Evolutionary conservation across 2,113 vertebrate genomes (phyloP).

Genomic region (Pleuronectes platessa): DNA sequence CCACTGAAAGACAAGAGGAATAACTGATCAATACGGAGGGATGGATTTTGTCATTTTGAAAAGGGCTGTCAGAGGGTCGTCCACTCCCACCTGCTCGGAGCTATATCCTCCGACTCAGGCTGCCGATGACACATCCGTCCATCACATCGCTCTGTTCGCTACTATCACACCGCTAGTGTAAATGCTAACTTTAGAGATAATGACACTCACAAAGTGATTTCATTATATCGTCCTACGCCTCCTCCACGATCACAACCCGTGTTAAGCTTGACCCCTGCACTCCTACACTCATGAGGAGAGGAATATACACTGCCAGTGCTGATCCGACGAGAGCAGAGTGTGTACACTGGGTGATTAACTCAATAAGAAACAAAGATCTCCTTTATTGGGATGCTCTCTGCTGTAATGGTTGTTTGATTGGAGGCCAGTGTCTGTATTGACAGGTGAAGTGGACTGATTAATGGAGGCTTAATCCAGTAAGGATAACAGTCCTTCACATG

Average conservation of each 20-base stretch:
- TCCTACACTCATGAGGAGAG: constrained; percentile 54
- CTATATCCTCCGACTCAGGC: constrained; percentile 50
- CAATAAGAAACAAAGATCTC: constrained; percentile 78
- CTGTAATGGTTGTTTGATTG: constrained; percentile 82
- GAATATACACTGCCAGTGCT: constrained; percentile 53
- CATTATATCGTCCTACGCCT: constrained; percentile 61
- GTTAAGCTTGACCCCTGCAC: constrained; percentile 64
- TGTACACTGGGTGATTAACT: constrained; percentile 74
- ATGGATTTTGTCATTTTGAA: constrained; percentile 83
- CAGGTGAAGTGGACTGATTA: constrained; percentile 84
- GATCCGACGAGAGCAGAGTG: constrained; percentile 48
- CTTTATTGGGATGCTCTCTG: constrained; percentile 74
- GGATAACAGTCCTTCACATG: constrained; percentile 83
- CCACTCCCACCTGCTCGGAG: constrained; percentile 70
- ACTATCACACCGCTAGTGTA: constrained; percentile 29
- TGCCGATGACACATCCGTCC: constrained; percentile 58
- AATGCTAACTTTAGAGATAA: constrained; percentile 40
- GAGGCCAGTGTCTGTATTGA: constrained; percentile 80
- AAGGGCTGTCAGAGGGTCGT: constrained; percentile 70
- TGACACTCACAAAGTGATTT: constrained; percentile 44
- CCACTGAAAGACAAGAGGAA: constrained; percentile 80
- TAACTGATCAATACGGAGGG: constrained; percentile 81
- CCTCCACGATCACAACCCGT: constrained; percentile 56
- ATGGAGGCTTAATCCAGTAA: constrained; percentile 83
- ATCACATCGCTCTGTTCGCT: constrained; percentile 37